Percentiles rank a stretch among this genome's conserved stretches.
Evolutionary conservation across 2,797 vertebrate species (phyloP).

Genomic region (Petrocephalus sullivani): DNA sequence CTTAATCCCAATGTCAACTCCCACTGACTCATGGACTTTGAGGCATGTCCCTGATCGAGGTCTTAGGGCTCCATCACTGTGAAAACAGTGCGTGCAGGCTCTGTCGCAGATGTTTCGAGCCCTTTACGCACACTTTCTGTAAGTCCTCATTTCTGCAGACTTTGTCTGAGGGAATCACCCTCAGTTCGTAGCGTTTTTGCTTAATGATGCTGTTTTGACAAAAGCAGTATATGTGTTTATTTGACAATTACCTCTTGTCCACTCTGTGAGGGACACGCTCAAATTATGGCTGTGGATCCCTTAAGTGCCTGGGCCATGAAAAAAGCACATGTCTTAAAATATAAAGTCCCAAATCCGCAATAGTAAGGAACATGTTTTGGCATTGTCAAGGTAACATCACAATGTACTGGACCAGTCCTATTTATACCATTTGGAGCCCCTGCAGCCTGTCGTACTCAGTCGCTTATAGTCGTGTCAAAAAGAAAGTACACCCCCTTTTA

Average conservation of each 20-base stretch:
- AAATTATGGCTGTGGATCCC: background rate
- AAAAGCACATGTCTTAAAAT: background rate
- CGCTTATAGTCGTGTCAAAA: background rate
- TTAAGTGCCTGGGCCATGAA: background rate
- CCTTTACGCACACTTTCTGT: background rate
- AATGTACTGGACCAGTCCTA: background rate
- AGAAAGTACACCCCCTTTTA: no score
- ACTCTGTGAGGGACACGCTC: background rate
- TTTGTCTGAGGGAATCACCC: background rate
- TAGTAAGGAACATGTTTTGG: background rate
- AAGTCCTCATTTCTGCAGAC: background rate
- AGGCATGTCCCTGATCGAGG: background rate
- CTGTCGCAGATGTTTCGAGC: background rate
- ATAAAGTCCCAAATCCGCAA: background rate
- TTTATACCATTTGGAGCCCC: background rate
- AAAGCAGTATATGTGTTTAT: background rate
- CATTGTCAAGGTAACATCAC: background rate
- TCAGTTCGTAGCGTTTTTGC: background rate
- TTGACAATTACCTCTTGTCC: background rate
- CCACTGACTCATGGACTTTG: background rate
- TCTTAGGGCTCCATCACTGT: background rate
- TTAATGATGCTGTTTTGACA: background rate
- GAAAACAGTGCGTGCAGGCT: background rate
- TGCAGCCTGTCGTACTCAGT: background rate
- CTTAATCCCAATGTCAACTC: background rate